phyloP scores from a whole-genome alignment of 2,113 vertebrate species.

The Eulemur macaco region DNA sequence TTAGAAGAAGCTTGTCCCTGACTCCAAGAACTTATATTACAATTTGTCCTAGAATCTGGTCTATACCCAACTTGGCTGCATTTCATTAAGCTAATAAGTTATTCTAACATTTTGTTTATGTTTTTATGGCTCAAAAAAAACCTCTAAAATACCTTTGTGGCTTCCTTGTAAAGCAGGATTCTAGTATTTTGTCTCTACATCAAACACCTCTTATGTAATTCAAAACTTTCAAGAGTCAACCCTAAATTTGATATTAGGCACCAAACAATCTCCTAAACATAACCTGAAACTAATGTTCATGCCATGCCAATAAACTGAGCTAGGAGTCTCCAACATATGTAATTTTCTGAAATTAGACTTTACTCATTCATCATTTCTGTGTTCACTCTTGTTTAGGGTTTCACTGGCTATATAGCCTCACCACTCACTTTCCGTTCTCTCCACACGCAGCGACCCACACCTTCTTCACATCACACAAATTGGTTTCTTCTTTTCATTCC shows the following conservation, averaged over 20 bases:
- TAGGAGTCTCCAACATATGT: neutral
- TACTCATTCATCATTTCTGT: neutral
- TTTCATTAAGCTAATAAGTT: constrained; percentile 40
- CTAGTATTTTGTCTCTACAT: neutral
- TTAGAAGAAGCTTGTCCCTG: neutral
- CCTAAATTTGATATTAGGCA: neutral
- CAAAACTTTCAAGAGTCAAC: constrained; percentile 22
- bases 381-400: neutral
- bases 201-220: neutral
- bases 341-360: neutral
- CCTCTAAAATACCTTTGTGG: neutral
- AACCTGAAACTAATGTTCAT: neutral
- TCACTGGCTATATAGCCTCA: neutral
- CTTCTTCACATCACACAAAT: neutral
- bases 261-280: neutral
- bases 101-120: constrained; percentile 53
- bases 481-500: neutral
- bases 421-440: neutral
- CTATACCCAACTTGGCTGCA: neutral
- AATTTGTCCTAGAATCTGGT: constrained; percentile 33
- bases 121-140: neutral
- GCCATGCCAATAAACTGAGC: neutral
- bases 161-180: constrained; percentile 12
- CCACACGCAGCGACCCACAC: neutral
- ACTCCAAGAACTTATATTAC: neutral